These are phyloP conservation scores for Enteromius viviparus DNA, from an alignment of 2,797 vertebrate genomes.

Conservation along the genomic window DNA sequence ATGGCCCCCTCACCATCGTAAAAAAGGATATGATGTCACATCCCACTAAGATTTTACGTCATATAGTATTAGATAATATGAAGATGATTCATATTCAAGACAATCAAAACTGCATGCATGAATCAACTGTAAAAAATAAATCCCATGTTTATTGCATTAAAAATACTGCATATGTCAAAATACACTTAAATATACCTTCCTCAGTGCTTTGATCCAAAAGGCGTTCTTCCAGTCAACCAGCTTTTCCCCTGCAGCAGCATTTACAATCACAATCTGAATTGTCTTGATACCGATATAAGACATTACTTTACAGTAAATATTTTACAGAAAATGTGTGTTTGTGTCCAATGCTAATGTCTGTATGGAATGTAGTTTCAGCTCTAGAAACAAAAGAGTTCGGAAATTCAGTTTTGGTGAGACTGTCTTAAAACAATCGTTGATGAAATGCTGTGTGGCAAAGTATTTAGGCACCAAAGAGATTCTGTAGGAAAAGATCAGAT, in stretches of 20 bases:
- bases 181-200: conserved; percentile 43
- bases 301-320: conserved; percentile 5
- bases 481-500: conserved; percentile 4
- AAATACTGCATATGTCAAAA: conserved; percentile 57
- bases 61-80: background rate
- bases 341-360: background rate
- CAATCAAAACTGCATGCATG: background rate
- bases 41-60: background rate
- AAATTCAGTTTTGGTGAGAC: background rate
- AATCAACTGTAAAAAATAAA: conserved; percentile 51
- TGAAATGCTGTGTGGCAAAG: background rate
- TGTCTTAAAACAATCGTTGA: background rate
- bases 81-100: background rate
- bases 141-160: conserved; percentile 57
- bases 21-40: conserved; percentile 5
- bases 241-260: conserved; percentile 23
- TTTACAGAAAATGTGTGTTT: background rate
- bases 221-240: background rate
- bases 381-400: background rate
- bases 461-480: conserved; percentile 43
- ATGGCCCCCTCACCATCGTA: background rate
- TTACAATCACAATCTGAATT: background rate
- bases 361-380: conserved; percentile 19
- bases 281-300: conserved; percentile 8
- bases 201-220: conserved; percentile 36